Conservation (phyloP, 2,888 invertebrate genomes). For the Drosophila fungiperda region DNA sequence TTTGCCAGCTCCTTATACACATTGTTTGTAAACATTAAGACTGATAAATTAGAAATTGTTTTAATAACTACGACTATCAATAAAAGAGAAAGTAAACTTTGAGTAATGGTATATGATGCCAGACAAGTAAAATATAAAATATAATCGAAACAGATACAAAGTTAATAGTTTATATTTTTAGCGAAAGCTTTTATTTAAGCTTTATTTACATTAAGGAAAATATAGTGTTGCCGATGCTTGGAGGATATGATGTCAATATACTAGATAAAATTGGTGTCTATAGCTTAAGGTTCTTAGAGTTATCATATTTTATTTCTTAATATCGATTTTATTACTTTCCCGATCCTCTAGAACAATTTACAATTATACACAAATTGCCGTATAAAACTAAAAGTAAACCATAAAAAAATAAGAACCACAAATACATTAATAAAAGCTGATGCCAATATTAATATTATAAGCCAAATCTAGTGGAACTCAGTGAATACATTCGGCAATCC, state of each 20-base stretch:
- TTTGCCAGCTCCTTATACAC: neutral
- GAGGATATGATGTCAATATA: no score
- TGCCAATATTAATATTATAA: neutral
- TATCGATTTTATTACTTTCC: no score
- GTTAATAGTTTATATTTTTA: neutral
- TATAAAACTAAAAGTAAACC: no score
- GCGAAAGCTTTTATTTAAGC: neutral
- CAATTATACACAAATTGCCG: no score
- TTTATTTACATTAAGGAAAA: neutral
- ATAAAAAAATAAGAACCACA: no score
- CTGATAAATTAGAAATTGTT: constrained; percentile 47
- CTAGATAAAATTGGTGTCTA: no score
- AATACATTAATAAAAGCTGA: no score
- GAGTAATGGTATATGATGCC: neutral
- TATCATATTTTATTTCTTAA: no score
- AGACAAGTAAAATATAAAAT: neutral
- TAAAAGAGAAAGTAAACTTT: constrained; percentile 22
- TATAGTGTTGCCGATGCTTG: no score
- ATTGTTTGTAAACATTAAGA: constrained; percentile 4
- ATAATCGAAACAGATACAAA: no score
- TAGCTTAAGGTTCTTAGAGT: no score
- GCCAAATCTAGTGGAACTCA: neutral
- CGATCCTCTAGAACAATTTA: no score
- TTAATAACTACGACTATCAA: constrained; percentile 64
- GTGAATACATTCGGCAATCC: neutral